A percentile compares a stretch with the other conserved stretches of the same genome.
Conservation (phyloP, 2,797 vertebrate genomes). For the Microtus obscurus region DNA sequence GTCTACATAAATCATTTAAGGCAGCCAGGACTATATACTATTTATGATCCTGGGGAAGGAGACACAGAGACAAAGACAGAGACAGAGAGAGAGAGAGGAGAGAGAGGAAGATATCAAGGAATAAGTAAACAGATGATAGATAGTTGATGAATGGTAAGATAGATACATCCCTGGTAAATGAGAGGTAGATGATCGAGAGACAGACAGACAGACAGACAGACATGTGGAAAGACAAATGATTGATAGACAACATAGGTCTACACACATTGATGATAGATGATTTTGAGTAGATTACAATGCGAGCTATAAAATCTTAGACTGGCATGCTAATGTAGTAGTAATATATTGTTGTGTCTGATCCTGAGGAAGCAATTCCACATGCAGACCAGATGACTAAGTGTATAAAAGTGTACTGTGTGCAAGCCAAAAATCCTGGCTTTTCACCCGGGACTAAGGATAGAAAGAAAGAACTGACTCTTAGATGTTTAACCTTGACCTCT, state of each 20-base stretch:
- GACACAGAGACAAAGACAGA: background rate
- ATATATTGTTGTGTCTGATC: background rate
- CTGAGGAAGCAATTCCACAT: background rate
- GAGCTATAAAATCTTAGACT: background rate
- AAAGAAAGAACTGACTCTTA: background rate
- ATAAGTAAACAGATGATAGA: background rate
- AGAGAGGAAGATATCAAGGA: background rate
- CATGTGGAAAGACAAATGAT: background rate
- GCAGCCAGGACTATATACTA: accelerated
- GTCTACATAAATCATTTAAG: background rate
- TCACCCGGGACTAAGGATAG: background rate
- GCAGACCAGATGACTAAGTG: background rate
- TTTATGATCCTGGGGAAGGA: accelerated
- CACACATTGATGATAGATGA: background rate
- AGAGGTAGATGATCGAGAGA: background rate
- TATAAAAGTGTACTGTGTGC: background rate
- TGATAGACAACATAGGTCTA: background rate
- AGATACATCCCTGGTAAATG: no score
- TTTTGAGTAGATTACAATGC: background rate
- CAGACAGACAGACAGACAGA: background rate
- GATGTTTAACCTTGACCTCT: background rate
- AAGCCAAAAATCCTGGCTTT: background rate
- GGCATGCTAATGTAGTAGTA: background rate
- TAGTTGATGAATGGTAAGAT: background rate
- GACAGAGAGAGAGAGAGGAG: background rate